These are phyloP conservation scores for Eupeodes luniger DNA, from an alignment of 2,888 invertebrate genomes.

Conservation along the genomic window DNA sequence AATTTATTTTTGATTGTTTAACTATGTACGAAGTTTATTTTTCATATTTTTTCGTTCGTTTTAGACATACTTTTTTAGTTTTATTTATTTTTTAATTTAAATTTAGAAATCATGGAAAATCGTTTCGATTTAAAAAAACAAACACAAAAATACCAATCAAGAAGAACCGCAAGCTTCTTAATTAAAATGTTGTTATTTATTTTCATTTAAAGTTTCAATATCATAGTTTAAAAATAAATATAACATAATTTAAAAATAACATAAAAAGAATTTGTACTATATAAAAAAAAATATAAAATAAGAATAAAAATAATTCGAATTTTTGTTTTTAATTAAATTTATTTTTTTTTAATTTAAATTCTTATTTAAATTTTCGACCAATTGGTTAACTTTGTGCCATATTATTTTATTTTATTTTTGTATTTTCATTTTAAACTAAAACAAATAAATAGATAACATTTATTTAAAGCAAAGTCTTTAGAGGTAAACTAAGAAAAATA, in stretches of 20 bases:
- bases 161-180: conserved; percentile 69
- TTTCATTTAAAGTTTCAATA: conserved; percentile 36
- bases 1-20: conserved; percentile 75
- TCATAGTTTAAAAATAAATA: conserved; percentile 53
- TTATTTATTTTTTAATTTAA: conserved; percentile 23
- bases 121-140: conserved; percentile 68
- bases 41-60: conserved; percentile 47
- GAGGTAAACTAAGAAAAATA: background rate
- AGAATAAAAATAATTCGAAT: background rate
- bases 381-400: conserved; percentile 70
- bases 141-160: conserved; percentile 45
- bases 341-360: conserved; percentile 22
- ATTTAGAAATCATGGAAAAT: conserved; percentile 68
- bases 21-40: conserved; percentile 69
- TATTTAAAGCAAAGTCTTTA: conserved; percentile 29
- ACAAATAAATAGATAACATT: conserved; percentile 7
- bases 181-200: conserved; percentile 32
- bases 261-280: conserved; percentile 73
- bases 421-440: conserved; percentile 27
- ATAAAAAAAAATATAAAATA: conserved; percentile 55
- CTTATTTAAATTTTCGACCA: conserved; percentile 59
- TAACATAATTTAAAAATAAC: conserved; percentile 56
- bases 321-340: background rate
- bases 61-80: conserved; percentile 36
- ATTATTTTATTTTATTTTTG: background rate